Evolutionary conservation across 2,888 invertebrate genomes (phyloP), one percentile per base, ranked within the genome.

Genomic region (Yponomeuta sedellus): DNA sequence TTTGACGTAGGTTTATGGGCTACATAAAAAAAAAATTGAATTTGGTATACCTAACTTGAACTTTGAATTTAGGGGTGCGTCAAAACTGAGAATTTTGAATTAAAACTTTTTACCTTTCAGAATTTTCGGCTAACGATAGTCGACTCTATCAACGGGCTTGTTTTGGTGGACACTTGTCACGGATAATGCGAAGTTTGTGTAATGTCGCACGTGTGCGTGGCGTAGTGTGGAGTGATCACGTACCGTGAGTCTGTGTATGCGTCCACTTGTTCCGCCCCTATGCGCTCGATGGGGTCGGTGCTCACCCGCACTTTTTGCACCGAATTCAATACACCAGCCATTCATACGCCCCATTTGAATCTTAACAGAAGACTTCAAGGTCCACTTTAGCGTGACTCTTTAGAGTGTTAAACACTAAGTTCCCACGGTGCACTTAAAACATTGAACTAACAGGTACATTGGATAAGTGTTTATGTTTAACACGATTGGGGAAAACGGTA

Each of bases 181-280:
- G 34, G 34, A 34, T 34, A 34, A 34, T 34, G 34, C 8, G 34
- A 34, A 34, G 44, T 52, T 16, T 52, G 44, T 52, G 12, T 1
- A 12, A 16, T 52, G 44, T 16, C 16, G 44, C 44, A 52, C 16
- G 12, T 52, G 44, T 52, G 44, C 16, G 12, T 52, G 44, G 44
- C 16, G 12, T 52, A 16, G 16, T 52, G 44, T 52, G 44, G 8
- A 34, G 5, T 6, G 57, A 52, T 52, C 44, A 52, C 44, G 44
- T 16, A 52, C 44, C 44, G 44, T 52, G 44, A 16, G 16, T 52
- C 12, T 52, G 44, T 52, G 19, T 57, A 25, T 25, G 77, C 78
- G 77, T 79, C 78, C 85, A 88, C 87, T 86, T 86, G 88, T 89
- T 87, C 82, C 87, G 90, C 91, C 91, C 90, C 85, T 88, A 90